These are phyloP conservation scores for Tenualosa thibaudeaui DNA, from an alignment of 2,797 vertebrate genomes.

Conservation along the genomic window DNA sequence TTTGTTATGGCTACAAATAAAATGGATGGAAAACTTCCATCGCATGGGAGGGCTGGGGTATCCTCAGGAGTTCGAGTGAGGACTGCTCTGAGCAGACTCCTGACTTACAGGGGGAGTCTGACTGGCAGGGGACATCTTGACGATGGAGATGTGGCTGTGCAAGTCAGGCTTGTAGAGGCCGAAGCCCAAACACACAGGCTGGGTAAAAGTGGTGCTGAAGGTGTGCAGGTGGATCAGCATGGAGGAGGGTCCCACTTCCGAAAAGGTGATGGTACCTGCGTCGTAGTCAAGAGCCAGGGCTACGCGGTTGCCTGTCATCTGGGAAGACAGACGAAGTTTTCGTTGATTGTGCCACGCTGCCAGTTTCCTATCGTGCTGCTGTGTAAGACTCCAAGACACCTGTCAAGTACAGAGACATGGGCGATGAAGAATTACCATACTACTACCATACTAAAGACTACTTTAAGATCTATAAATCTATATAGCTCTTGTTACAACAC, in stretches of 20 bases:
- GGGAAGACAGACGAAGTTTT: conserved; percentile 67
- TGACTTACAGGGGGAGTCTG: neutral
- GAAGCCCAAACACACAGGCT: conserved; percentile 73
- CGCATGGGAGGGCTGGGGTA: neutral
- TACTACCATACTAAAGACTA: too few relatives aligned
- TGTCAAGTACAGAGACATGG: conserved; percentile 34
- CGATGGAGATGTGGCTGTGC: conserved; percentile 64
- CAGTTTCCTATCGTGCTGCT: conserved; percentile 72
- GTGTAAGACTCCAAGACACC: conserved; percentile 76
- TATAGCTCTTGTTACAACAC: too few relatives aligned
- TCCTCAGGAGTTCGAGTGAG: neutral
- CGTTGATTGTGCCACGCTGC: conserved; percentile 75
- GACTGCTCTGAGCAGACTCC: neutral
- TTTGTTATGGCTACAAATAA: neutral
- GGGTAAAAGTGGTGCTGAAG: conserved; percentile 66
- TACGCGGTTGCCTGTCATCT: conserved; percentile 64
- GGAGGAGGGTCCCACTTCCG: conserved; percentile 63
- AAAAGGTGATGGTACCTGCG: conserved; percentile 70
- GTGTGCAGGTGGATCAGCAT: conserved; percentile 68
- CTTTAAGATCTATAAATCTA: too few relatives aligned
- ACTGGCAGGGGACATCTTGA: conserved; percentile 56
- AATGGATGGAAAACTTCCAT: too few relatives aligned
- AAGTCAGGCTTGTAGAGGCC: conserved; percentile 76
- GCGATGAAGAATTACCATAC: neutral
- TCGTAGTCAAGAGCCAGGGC: conserved; percentile 68